phyloP scores from a whole-genome alignment of 1,140 invertebrate genomes.

The Pachypsylla venusta region DNA sequence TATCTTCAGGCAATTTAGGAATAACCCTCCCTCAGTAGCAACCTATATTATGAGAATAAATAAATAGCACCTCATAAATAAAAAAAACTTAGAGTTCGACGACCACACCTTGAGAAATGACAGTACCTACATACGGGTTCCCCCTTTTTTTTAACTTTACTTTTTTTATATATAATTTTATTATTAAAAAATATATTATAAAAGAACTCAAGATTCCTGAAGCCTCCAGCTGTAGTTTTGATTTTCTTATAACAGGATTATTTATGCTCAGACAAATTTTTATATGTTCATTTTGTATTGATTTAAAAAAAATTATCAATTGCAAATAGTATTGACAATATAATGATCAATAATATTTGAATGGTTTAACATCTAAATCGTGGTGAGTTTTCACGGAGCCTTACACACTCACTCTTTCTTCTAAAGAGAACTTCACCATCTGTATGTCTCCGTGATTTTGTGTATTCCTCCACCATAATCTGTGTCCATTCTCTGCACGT shows the following conservation, averaged over 20 bases:
- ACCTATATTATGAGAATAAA: constrained; percentile 7
- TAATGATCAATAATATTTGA: no score
- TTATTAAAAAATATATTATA: not conserved
- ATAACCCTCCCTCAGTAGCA: constrained; percentile 6
- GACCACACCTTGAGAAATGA: constrained; percentile 9
- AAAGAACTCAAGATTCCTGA: not conserved
- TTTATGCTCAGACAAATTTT: constrained; percentile 4
- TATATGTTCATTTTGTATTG: constrained; percentile 2
- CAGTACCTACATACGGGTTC: constrained; percentile 2
- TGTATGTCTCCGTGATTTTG: no score
- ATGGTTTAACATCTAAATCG: no score
- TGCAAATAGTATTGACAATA: no score
- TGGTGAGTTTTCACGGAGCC: no score
- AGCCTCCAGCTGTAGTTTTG: not conserved
- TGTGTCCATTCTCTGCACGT: no score
- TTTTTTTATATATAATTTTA: no score
- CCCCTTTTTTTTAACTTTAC: no score
- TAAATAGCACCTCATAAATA: constrained; percentile 9
- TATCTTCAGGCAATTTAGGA: not conserved
- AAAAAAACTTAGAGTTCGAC: not conserved
- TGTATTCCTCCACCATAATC: no score
- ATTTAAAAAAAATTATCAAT: no score
- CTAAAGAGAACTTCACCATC: no score
- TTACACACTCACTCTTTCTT: no score
- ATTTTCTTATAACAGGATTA: not conserved